These are phyloP conservation scores for Patiria miniata DNA, from an alignment of 35 echinoderm and acorn worm species.

Conservation along the genomic window DNA sequence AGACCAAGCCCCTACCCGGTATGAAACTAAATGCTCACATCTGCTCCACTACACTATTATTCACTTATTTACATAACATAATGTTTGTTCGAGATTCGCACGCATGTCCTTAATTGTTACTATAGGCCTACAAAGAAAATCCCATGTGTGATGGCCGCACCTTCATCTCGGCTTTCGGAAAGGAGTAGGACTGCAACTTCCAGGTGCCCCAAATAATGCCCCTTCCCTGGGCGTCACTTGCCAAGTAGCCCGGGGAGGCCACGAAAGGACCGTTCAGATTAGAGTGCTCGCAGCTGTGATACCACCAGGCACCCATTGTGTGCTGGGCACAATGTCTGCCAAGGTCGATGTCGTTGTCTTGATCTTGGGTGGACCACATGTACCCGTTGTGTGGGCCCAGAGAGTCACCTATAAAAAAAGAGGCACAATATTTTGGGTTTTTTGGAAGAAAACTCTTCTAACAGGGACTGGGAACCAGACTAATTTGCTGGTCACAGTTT, in stretches of 20 bases:
- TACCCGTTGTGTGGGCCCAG: background rate
- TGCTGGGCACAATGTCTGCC: background rate
- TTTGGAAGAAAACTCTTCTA: background rate
- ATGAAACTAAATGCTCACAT: too few species aligned
- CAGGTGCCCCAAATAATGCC: background rate
- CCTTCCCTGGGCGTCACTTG: background rate
- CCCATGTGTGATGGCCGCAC: background rate
- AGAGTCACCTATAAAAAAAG: background rate
- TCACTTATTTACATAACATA: too few species aligned
- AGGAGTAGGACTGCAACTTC: background rate
- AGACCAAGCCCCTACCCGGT: too few species aligned
- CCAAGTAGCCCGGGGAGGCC: background rate
- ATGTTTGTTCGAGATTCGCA: too few species aligned
- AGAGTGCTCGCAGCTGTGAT: background rate
- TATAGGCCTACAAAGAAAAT: background rate
- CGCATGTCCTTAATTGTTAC: too few species aligned
- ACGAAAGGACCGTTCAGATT: slow-evolving; percentile 1
- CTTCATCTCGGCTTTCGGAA: background rate
- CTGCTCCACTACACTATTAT: too few species aligned
- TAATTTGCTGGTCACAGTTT: background rate
- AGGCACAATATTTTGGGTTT: background rate
- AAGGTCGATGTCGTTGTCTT: background rate
- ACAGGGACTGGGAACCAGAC: background rate
- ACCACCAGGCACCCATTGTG: background rate
- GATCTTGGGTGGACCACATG: background rate